Conservation (phyloP, 2,113 vertebrate species). For the Etheostoma spectabile region DNA sequence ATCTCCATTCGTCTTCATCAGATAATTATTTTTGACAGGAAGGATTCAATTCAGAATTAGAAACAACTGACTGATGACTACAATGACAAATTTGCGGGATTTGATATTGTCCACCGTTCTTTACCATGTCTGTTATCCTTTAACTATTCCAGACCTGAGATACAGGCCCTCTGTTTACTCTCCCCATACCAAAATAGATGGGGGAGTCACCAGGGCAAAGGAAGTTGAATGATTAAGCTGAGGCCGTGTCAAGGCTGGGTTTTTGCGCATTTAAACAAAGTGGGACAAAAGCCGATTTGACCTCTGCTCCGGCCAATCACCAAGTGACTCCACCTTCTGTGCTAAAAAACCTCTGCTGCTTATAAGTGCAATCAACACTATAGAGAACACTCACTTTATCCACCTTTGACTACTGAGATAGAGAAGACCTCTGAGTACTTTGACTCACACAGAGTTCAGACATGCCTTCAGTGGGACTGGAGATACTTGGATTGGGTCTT, state of each 20-base stretch:
- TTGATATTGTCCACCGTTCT: slow-evolving; percentile 8
- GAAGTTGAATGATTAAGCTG: slow-evolving; percentile 79
- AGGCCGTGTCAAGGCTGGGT: slow-evolving; percentile 45
- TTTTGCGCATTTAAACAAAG: slow-evolving; percentile 34
- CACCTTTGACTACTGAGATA: background rate
- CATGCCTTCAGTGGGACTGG: slow-evolving; percentile 89
- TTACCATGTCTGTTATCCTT: slow-evolving; percentile 73
- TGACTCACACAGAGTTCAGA: background rate
- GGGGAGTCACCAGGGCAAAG: slow-evolving; percentile 51
- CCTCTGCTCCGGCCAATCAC: slow-evolving; percentile 63
- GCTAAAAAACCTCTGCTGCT: slow-evolving; percentile 29
- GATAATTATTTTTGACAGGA: background rate
- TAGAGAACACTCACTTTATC: background rate
- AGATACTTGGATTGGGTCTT: slow-evolving; percentile 89
- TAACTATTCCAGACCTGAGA: slow-evolving; percentile 71
- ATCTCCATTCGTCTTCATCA: background rate
- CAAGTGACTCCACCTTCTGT: slow-evolving; percentile 74
- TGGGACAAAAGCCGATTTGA: slow-evolving; percentile 47
- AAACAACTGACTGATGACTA: background rate
- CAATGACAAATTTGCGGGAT: slow-evolving; percentile 8
- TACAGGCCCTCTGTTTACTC: slow-evolving; percentile 68
- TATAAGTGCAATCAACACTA: slow-evolving; percentile 28
- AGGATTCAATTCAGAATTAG: background rate
- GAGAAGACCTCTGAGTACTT: background rate
- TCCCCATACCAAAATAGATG: slow-evolving; percentile 66